Percentiles rank a stretch among this genome's conserved stretches.
phyloP scores from a whole-genome alignment of 2,113 vertebrate genomes.

The Pygoscelis adeliae region DNA sequence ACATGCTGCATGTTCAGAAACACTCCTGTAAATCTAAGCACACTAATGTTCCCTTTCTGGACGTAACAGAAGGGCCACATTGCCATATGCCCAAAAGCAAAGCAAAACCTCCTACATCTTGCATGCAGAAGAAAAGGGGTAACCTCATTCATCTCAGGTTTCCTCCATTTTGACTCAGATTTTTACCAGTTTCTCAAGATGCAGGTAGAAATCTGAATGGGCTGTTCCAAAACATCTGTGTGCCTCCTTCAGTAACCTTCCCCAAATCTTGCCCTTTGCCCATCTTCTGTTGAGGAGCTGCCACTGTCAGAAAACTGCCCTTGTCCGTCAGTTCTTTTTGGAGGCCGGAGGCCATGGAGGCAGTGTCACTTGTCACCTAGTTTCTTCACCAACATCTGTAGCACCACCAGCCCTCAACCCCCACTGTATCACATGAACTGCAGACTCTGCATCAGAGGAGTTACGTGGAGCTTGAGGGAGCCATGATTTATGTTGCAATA shows the following conservation, averaged over 20 bases:
- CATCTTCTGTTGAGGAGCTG: background rate
- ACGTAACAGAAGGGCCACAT: background rate
- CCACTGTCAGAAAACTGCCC: background rate
- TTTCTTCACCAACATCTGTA: background rate
- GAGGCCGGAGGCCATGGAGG: background rate
- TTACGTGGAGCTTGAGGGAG: background rate
- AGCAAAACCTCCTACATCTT: background rate
- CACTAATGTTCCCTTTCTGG: background rate
- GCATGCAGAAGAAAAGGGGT: background rate
- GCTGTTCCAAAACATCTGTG: background rate
- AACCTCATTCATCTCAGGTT: background rate
- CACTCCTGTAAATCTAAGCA: background rate
- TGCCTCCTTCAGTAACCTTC: background rate
- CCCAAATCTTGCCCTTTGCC: background rate
- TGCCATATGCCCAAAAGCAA: background rate
- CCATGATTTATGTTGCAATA: conserved; percentile 48
- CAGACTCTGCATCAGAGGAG: conserved; percentile 2
- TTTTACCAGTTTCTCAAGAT: background rate
- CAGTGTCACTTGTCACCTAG: background rate
- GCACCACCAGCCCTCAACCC: background rate
- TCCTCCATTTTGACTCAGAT: background rate
- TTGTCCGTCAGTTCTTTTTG: background rate
- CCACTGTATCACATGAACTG: background rate
- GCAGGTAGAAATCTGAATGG: background rate
- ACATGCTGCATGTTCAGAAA: background rate